A percentile compares a stretch with the other conserved stretches of the same genome.
phyloP scores from a whole-genome alignment of 2,113 vertebrate genomes.

The Pachyramphus minor region DNA sequence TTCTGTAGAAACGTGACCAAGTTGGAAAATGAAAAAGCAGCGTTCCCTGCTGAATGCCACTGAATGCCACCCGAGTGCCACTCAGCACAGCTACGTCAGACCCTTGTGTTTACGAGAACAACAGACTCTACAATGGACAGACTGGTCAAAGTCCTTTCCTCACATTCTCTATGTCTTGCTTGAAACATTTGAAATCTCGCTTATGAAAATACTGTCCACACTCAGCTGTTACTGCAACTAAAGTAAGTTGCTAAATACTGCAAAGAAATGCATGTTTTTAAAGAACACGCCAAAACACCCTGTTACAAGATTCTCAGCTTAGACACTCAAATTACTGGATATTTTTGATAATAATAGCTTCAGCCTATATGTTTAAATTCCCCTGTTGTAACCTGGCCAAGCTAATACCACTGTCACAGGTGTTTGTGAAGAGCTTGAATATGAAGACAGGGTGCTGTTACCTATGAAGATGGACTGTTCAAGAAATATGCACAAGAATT shows the following conservation, averaged over 20 bases:
- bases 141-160: background rate
- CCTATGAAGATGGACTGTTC: background rate
- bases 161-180: background rate
- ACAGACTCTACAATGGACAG: background rate
- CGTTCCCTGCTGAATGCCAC: background rate
- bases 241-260: background rate
- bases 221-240: background rate
- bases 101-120: background rate
- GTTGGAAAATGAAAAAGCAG: background rate
- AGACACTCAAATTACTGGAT: background rate
- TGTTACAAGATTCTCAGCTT: background rate
- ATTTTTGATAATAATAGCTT: background rate
- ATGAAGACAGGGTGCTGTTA: background rate
- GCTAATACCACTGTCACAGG: background rate
- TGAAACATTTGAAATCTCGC: background rate
- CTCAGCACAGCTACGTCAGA: background rate
- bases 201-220: background rate
- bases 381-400: background rate
- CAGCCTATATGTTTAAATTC: background rate
- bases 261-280: background rate
- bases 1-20: background rate
- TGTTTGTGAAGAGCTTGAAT: background rate
- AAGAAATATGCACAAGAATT: background rate
- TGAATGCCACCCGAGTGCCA: background rate
- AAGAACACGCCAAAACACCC: background rate